phyloP scores from a whole-genome alignment of 2,797 vertebrate species.

The Sebastes kiyomatsui region DNA sequence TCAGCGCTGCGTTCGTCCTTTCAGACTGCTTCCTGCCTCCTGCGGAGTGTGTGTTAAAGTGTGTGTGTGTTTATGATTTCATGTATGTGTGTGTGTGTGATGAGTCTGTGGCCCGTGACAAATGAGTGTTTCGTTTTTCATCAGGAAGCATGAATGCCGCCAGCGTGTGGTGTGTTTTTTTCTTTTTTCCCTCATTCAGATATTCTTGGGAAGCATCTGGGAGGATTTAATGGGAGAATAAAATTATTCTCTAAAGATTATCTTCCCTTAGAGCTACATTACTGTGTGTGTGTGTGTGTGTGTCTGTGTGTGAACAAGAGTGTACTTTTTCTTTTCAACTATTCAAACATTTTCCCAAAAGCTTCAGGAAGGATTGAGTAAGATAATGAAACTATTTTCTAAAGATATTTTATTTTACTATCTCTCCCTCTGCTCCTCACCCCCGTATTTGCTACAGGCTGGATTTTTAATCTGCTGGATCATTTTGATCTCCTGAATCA shows the following conservation, averaged over 20 bases:
- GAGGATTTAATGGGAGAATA: slow-evolving; percentile 65
- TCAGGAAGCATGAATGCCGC: slow-evolving; percentile 28
- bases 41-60: slow-evolving; percentile 9
- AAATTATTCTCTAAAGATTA: slow-evolving; percentile 67
- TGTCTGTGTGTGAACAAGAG: slow-evolving; percentile 7
- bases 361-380: slow-evolving; percentile 54
- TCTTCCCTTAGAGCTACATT: slow-evolving; percentile 44
- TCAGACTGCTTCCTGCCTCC: slow-evolving; percentile 13
- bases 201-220: slow-evolving; percentile 58
- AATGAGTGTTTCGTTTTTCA: slow-evolving; percentile 36
- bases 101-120: slow-evolving; percentile 22
- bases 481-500: slow-evolving; percentile 66
- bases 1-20: slow-evolving; percentile 13
- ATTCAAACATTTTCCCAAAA: slow-evolving; percentile 52
- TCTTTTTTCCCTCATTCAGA: slow-evolving; percentile 18
- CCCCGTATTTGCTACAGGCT: slow-evolving; percentile 50
- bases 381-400: slow-evolving; percentile 65
- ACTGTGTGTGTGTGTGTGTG: slow-evolving; percentile 1
- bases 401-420: slow-evolving; percentile 13
- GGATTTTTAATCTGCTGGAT: slow-evolving; percentile 69
- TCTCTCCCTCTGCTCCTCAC: slow-evolving; percentile 5
- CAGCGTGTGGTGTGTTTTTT: slow-evolving; percentile 14
- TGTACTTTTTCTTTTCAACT: slow-evolving; percentile 43
- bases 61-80: background rate
- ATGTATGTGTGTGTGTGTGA: background rate